These are phyloP conservation scores for Syndactyla subalaris DNA, from an alignment of 2,797 vertebrate species.

Conservation along the genomic window DNA sequence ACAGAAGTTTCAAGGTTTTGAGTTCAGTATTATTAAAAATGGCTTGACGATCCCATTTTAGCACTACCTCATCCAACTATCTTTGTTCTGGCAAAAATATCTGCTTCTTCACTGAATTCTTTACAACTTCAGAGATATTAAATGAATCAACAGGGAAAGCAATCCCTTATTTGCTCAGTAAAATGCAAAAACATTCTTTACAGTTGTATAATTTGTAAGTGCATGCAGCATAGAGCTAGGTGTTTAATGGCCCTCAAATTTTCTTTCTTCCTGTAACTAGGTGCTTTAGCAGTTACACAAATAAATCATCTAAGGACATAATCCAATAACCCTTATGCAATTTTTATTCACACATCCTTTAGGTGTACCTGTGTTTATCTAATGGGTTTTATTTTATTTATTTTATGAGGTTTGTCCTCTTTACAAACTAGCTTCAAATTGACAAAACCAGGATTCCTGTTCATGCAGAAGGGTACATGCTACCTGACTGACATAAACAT, in stretches of 20 bases:
- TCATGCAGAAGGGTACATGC: neutral
- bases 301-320: neutral
- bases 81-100: neutral
- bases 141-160: neutral
- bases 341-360: constrained; percentile 2
- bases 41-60: neutral
- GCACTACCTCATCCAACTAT: neutral
- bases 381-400: neutral
- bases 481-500: neutral
- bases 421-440: neutral
- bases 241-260: neutral
- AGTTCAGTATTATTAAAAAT: neutral
- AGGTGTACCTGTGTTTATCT: constrained; percentile 1
- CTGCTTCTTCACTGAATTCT: neutral
- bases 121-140: neutral
- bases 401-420: neutral
- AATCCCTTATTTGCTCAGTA: neutral
- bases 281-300: constrained; percentile 23
- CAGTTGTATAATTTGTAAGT: neutral
- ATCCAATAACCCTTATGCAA: neutral
- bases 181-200: constrained; percentile 11
- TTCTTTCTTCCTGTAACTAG: constrained; percentile 28
- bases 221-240: neutral
- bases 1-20: neutral
- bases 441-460: neutral